These are phyloP conservation scores for Drosophila repleta DNA, from an alignment of 1,140 invertebrate genomes.

Conservation along the genomic window DNA sequence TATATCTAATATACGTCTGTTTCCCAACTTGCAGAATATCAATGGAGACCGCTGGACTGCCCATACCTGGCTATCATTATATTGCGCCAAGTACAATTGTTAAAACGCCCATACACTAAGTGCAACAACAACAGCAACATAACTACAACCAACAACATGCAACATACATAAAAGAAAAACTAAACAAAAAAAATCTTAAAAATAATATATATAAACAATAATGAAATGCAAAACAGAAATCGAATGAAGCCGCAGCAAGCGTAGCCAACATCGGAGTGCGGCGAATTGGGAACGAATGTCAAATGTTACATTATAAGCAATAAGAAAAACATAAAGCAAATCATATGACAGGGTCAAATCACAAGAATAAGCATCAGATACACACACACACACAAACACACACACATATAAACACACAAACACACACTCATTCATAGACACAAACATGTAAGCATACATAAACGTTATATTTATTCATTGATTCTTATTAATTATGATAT, in stretches of 20 bases:
- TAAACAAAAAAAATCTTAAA: neutral
- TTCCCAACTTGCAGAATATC: slow-evolving; percentile 89
- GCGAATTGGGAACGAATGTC: slow-evolving; percentile 37
- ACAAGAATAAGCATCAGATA: slow-evolving; percentile 32
- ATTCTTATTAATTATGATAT: slow-evolving; percentile 80
- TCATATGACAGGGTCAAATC: slow-evolving; percentile 38
- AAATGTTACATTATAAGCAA: slow-evolving; percentile 74
- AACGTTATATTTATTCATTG: slow-evolving; percentile 81
- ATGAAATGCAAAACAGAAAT: slow-evolving; percentile 30
- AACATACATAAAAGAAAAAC: neutral
- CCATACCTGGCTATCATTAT: slow-evolving; percentile 95
- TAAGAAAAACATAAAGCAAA: slow-evolving; percentile 39
- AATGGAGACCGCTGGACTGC: slow-evolving; percentile 95
- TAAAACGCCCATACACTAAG: slow-evolving; percentile 95
- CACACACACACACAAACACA: slow-evolving; percentile 22
- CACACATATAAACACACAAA: slow-evolving; percentile 30
- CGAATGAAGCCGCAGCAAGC: slow-evolving; percentile 41
- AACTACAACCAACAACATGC: slow-evolving; percentile 36
- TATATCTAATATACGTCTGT: slow-evolving; percentile 52
- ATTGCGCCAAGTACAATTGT: slow-evolving; percentile 96
- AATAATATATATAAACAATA: slow-evolving; percentile 12
- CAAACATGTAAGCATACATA: slow-evolving; percentile 58
- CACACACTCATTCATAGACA: slow-evolving; percentile 17
- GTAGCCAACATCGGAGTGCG: slow-evolving; percentile 3
- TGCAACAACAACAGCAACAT: slow-evolving; percentile 48